These are phyloP conservation scores for Alentia gelatinosa DNA, from an alignment of 2,888 invertebrate species.

Conservation along the genomic window DNA sequence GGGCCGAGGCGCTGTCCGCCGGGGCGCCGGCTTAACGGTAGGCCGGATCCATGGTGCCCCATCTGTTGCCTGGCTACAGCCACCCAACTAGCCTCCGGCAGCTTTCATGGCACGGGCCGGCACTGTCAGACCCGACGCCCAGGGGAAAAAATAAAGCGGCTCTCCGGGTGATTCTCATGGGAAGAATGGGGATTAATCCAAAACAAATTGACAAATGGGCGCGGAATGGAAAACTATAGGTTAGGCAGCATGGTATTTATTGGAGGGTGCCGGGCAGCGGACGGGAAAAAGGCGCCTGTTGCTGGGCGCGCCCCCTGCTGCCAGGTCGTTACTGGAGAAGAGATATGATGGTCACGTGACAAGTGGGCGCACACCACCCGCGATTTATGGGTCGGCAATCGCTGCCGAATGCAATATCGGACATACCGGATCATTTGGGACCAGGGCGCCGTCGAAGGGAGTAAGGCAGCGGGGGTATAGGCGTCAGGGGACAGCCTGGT, in stretches of 20 bases:
- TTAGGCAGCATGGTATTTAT: conserved; percentile 32
- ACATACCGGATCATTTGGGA: conserved; percentile 49
- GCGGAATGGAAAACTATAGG: conserved; percentile 41
- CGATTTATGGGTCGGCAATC: conserved; percentile 36
- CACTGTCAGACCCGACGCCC: conserved; percentile 24
- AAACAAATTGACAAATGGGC: conserved; percentile 48
- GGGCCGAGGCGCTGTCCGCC: background rate
- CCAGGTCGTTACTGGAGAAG: conserved; percentile 23
- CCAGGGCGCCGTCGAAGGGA: background rate
- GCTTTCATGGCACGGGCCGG: conserved; percentile 12
- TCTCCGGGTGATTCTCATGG: conserved; percentile 50
- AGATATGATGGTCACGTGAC: conserved; percentile 43
- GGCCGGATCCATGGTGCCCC: conserved; percentile 25
- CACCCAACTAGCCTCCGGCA: conserved; percentile 3
- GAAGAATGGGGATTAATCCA: conserved; percentile 58
- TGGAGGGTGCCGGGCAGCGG: background rate
- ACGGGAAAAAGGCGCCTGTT: conserved; percentile 36
- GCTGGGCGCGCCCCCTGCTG: conserved; percentile 1
- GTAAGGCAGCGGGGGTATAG: background rate
- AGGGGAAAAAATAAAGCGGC: conserved; percentile 54
- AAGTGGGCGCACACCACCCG: background rate
- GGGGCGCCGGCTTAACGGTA: background rate
- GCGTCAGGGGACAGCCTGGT: background rate
- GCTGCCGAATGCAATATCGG: conserved; percentile 38
- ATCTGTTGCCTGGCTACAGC: conserved; percentile 41